Base-by-base conservation (phyloP, 2,113 vertebrate genomes). In the Anhinga rufa region DNA sequence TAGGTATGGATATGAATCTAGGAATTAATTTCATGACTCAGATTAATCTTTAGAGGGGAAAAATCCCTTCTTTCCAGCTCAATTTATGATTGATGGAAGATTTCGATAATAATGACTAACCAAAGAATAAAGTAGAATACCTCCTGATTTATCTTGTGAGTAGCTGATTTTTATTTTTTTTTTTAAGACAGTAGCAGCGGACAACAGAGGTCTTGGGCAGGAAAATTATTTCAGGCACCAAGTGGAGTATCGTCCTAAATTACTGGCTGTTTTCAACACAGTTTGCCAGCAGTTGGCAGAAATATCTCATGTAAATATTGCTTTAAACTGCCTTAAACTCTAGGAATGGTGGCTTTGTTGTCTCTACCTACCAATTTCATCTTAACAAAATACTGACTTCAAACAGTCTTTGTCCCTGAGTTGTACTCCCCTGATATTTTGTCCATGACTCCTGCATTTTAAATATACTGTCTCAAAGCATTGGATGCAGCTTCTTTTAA, bases 361-460 rank as follows among this genome's bases (percentile, higher is more conserved):
- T 76, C 64, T 91, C 75, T 91, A 61, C 68, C 44, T 91, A 49
- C 58, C 21, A 65, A 42, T 83, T 92, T 71, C 65, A 52, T 87
- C 90, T 85, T 95, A 70, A 80, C 26, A 86, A 94, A 96, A 94
- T 71, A 88, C 42, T 85, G 65, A 92, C 86, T 90, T 95, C 28
- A 93, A 66, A 74, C 28, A 81, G 42, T 90, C 90, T 95, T 90
- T 82, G 77, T 92, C 78, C 79, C 57, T 3, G 24, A 57, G n/a
- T 34, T 82, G n/a, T 66, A 76, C 66, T 86, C 25, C 26, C n/a
- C 18, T 86, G 90, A 69, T n/a, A 51, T 84, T 79, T 76, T 78
- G 40, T 69, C 76, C 44, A 1, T 79, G 64, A 62, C 16, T 86
- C 10, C 34, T 85, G n/a, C n/a, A 65, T 76, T 88, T 17, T 49